Conservation (phyloP, 2,888 invertebrate species). For the Chymomyza caudatula region DNA sequence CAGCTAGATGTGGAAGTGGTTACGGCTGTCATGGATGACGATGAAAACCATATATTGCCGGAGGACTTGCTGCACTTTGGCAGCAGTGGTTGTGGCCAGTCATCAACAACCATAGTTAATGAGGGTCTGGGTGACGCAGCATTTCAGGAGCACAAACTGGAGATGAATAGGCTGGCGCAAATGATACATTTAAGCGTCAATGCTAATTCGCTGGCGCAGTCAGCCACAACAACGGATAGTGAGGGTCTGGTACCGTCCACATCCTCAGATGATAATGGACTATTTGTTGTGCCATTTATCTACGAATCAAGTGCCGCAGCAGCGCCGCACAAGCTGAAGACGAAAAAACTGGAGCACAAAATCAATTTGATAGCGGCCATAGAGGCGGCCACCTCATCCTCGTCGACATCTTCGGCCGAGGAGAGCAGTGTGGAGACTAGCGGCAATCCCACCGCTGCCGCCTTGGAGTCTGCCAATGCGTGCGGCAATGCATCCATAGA, state of each 20-base stretch:
- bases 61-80: constrained; percentile 46
- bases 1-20: constrained; percentile 41
- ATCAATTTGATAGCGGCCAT: constrained; percentile 74
- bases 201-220: constrained; percentile 25
- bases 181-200: neutral
- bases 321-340: constrained; percentile 65
- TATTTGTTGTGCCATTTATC: constrained; percentile 20
- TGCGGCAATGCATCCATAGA: constrained; percentile 7
- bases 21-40: neutral
- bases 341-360: constrained; percentile 75
- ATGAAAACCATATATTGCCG: constrained; percentile 26
- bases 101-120: constrained; percentile 67
- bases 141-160: no score
- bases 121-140: constrained; percentile 71
- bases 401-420: constrained; percentile 73
- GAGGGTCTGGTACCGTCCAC: constrained; percentile 73
- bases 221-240: constrained; percentile 66
- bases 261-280: constrained; percentile 68
- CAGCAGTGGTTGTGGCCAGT: constrained; percentile 29
- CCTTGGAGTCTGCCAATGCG: constrained; percentile 30
- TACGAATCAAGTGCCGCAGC: constrained; percentile 14
- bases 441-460: constrained; percentile 16
- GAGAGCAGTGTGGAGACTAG: constrained; percentile 68
- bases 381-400: constrained; percentile 74
- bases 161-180: no score